Base-by-base conservation (phyloP, 1,140 invertebrate genomes). In the Drosophila truncata region DNA sequence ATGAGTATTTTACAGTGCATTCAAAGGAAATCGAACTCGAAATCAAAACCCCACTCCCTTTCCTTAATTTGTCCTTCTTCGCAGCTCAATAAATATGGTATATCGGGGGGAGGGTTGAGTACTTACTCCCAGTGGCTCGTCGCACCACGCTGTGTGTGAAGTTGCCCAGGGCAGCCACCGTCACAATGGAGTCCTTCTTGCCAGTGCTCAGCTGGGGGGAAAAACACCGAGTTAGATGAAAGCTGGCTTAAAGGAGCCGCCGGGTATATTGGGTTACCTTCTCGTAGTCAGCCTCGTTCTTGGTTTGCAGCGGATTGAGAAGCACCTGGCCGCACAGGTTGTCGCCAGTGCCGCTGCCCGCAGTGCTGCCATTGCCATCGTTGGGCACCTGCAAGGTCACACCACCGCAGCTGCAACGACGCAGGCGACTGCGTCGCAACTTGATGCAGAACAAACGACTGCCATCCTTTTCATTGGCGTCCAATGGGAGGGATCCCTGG, bases 161-260 rank as follows among this genome's bases (percentile, higher is more conserved):
- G 75, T 91, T 91, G 50, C 91, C 90, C 31, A 92, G 52, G 31
- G 86, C 91, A 23, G 91, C 90, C 35, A 92, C 91, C 20, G 91
- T 92, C n/a, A 92, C 91, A 80, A 92, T 92, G 55, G 91, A 92
- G 72, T 92, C 91, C 82, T 92, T 92, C 62, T 92, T 92, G 57
- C 91, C 91, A 42, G 85, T 91, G 75, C 91, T 91, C 41, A 92
- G 84, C 91, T 92, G 79, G 37, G 44, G 67, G 50, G 31, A 63
- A 23, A 39, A 4, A 25, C 16, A 14, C 16, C 14, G 23, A 11
- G 37, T 11, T n/a, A 39, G 35, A 35, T 37, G 37, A 47, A 33
- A 50, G 27, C 55, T 20, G 44, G 31, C 33, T 35, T 35, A 23
- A 54, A 20, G 49, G n/a, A n/a, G 66, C 16, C 35, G 23, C 47